phyloP scores from a whole-genome alignment of 2,888 invertebrate genomes.

The Papilio elwesi region DNA sequence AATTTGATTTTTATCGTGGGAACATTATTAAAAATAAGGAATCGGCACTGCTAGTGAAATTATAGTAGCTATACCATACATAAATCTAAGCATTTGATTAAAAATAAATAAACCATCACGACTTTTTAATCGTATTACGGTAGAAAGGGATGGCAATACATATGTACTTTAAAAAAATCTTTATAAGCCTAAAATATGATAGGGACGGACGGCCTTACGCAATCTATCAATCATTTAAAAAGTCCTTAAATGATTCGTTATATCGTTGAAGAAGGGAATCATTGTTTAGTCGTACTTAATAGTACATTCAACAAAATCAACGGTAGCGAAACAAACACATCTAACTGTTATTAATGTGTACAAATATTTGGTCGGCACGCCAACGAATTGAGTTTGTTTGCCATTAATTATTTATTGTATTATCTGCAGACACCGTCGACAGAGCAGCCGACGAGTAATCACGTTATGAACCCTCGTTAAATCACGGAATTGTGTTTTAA shows the following conservation, averaged over 20 bases:
- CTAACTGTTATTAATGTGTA: conserved; percentile 24
- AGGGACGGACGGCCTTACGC: too few relatives aligned
- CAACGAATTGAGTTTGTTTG: conserved; percentile 41
- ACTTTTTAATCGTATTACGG: too few relatives aligned
- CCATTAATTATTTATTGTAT: conserved; percentile 42
- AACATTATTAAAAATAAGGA: too few relatives aligned
- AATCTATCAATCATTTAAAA: too few relatives aligned
- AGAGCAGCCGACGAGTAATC: conserved; percentile 24
- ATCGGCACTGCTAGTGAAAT: too few relatives aligned
- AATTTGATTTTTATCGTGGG: too few relatives aligned
- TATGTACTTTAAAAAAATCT: too few relatives aligned
- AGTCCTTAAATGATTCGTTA: neutral
- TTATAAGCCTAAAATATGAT: too few relatives aligned
- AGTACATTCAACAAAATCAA: conserved; percentile 10
- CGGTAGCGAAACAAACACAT: neutral
- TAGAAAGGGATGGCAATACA: too few relatives aligned
- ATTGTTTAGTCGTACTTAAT: neutral
- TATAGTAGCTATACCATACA: too few relatives aligned
- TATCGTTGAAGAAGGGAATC: neutral
- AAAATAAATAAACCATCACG: too few relatives aligned
- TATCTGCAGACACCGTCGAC: conserved; percentile 19
- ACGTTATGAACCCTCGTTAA: conserved; percentile 26
- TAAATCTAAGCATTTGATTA: too few relatives aligned
- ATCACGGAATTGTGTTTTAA: conserved; percentile 38
- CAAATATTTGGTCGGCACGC: conserved; percentile 34